A percentile compares a stretch with the other conserved stretches of the same genome.
phyloP scores from a whole-genome alignment of 2,888 invertebrate genomes.

The Aspidapion aeneum region DNA sequence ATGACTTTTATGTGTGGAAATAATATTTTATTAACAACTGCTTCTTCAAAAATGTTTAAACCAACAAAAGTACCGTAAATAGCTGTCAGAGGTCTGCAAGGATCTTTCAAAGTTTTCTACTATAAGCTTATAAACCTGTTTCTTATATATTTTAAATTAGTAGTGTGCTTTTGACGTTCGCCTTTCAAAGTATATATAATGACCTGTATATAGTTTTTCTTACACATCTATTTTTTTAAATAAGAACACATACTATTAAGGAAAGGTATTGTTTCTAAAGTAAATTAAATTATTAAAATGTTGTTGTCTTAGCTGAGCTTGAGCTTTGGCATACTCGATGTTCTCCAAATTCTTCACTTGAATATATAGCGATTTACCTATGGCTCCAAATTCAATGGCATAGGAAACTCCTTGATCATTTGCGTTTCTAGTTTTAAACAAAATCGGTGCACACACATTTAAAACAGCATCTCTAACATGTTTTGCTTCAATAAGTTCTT shows the following conservation, averaged over 20 bases:
- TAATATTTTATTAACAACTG: constrained; percentile 29
- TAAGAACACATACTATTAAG: no score
- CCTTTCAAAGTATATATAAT: no score
- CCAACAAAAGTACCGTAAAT: constrained; percentile 39
- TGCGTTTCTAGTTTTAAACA: constrained; percentile 30
- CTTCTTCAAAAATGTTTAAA: constrained; percentile 35
- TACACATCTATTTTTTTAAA: no score
- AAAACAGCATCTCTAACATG: constrained; percentile 34
- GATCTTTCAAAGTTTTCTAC: constrained; percentile 29
- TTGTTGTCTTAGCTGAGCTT: not conserved
- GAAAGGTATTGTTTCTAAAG: constrained; percentile 6
- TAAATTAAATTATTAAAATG: constrained; percentile 6
- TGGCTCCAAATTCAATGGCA: constrained; percentile 36
- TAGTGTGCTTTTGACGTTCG: constrained; percentile 32
- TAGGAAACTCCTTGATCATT: constrained; percentile 33
- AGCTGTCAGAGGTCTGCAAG: constrained; percentile 31
- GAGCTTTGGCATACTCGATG: constrained; percentile 23
- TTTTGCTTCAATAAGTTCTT: constrained; percentile 33
- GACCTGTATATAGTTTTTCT: no score
- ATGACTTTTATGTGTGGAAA: constrained; percentile 32
- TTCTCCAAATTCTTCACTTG: constrained; percentile 37
- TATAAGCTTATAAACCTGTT: constrained; percentile 35
- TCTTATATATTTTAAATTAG: constrained; percentile 34
- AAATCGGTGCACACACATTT: constrained; percentile 31
- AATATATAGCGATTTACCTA: constrained; percentile 34